A percentile compares a stretch with the other conserved stretches of the same genome.
Evolutionary conservation across 2,797 vertebrate species (phyloP).

Genomic region (Anomalospiza imberbis): DNA sequence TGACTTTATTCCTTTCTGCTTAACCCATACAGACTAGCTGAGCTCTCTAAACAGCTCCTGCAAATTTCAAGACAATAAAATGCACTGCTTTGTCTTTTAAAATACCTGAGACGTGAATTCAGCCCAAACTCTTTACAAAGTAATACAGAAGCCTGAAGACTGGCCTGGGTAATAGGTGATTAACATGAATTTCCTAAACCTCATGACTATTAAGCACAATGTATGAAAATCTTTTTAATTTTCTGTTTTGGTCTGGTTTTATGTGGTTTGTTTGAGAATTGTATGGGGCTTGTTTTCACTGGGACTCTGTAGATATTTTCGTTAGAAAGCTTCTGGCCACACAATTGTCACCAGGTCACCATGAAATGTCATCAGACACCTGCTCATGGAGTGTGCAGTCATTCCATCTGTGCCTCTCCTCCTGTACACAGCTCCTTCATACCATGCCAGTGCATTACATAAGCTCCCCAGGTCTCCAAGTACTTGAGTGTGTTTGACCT

Average conservation of each 20-base stretch:
- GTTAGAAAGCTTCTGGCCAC: background rate
- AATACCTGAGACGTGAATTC: background rate
- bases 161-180: background rate
- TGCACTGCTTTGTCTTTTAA: background rate
- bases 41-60: background rate
- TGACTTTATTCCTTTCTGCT: background rate
- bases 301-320: background rate
- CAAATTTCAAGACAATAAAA: background rate
- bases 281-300: background rate
- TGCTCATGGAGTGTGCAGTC: background rate
- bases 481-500: background rate
- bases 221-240: background rate
- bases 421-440: background rate
- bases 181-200: background rate
- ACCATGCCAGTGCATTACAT: background rate
- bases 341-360: background rate
- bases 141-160: background rate
- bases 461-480: background rate
- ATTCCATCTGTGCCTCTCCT: background rate
- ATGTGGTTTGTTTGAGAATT: background rate
- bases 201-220: background rate
- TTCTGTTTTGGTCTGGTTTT: background rate
- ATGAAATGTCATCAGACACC: background rate
- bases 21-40: background rate
- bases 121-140: background rate